Conservation (phyloP, 2,888 invertebrate genomes). For the Cheilosia pagana region DNA sequence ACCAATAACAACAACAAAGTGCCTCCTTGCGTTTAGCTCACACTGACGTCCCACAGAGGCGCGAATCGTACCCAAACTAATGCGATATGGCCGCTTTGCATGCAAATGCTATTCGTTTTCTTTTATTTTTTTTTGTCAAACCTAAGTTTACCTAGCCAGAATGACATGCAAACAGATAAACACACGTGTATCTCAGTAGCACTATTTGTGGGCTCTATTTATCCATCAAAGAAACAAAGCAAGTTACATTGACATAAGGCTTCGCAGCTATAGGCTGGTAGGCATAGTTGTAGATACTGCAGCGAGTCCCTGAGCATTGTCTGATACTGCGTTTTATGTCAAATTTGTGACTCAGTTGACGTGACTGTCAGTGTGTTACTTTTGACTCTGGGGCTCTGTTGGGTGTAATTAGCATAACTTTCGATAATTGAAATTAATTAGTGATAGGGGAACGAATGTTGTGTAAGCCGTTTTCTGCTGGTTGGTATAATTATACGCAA, state of each 20-base stretch:
- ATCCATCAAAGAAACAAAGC: conserved; percentile 66
- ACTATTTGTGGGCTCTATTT: conserved; percentile 27
- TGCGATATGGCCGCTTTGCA: conserved; percentile 61
- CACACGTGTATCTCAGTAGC: conserved; percentile 33
- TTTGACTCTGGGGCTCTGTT: conserved; percentile 23
- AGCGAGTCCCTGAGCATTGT: conserved; percentile 21
- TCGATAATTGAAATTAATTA: conserved; percentile 74
- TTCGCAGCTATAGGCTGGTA: conserved; percentile 3
- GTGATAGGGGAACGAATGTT: conserved; percentile 64
- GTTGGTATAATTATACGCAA: conserved; percentile 10
- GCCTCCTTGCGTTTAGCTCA: conserved; percentile 37
- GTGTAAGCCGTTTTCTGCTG: conserved; percentile 40
- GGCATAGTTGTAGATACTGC: not conserved
- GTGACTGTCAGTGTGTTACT: conserved; percentile 8
- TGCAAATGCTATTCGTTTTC: conserved; percentile 57
- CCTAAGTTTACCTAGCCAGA: conserved; percentile 55
- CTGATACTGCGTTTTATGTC: conserved; percentile 7
- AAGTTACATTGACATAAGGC: conserved; percentile 48
- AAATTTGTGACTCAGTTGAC: conserved; percentile 26
- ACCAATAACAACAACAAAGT: conserved; percentile 41
- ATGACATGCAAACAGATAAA: conserved; percentile 65
- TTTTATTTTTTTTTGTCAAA: conserved; percentile 30
- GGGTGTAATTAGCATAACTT: conserved; percentile 71
- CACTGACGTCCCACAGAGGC: conserved; percentile 65
- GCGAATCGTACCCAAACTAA: conserved; percentile 54